Evolutionary conservation across 1,140 invertebrate species (phyloP).

Genomic region (Diuraphis noxia): DNA sequence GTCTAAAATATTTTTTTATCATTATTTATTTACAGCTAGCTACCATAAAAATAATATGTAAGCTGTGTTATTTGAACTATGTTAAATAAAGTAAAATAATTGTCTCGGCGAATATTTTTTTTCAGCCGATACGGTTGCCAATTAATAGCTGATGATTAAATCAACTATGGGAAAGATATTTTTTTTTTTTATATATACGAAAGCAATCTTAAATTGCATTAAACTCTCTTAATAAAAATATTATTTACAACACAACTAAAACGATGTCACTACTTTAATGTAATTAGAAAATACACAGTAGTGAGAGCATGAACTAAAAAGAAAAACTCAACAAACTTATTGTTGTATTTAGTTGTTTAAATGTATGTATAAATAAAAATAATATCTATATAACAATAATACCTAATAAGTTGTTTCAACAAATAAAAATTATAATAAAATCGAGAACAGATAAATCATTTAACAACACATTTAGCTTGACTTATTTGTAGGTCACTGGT

Average conservation of each 20-base stretch:
- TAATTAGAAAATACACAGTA: background rate
- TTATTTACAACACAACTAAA: background rate
- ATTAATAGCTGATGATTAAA: background rate
- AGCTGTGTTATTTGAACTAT: background rate
- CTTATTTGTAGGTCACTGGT: too few species aligned
- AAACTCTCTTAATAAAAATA: constrained; percentile 2
- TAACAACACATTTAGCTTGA: background rate
- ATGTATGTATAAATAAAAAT: background rate
- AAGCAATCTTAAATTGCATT: background rate
- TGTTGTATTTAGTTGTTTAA: background rate
- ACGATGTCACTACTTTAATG: background rate
- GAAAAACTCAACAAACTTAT: background rate
- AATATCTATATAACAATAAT: background rate
- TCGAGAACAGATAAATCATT: background rate
- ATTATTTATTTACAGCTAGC: background rate
- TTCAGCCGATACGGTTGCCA: background rate
- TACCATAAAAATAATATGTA: background rate
- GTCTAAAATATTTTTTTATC: background rate
- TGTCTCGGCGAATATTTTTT: background rate
- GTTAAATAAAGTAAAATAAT: constrained; percentile 3
- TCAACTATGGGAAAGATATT: background rate
- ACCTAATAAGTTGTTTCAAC: background rate
- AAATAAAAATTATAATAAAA: background rate
- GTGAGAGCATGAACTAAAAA: background rate
- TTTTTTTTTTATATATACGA: background rate